A percentile compares a stretch with the other conserved stretches of the same genome.
phyloP scores from a whole-genome alignment of 2,113 vertebrate species.

The Jaculus jaculus region DNA sequence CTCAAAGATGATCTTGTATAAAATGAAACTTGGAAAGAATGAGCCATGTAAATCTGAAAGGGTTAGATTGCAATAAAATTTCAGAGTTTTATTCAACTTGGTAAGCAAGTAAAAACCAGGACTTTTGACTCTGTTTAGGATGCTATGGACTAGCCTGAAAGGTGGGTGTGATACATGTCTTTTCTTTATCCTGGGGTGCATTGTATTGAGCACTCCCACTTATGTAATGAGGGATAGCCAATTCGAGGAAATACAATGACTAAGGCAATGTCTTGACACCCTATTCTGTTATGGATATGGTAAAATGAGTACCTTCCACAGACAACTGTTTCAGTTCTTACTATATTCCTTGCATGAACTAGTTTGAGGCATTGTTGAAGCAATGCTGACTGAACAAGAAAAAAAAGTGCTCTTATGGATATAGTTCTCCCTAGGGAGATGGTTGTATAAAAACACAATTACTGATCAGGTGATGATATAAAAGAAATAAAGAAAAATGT shows the following conservation, averaged over 20 bases:
- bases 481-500: background rate
- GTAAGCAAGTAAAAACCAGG: background rate
- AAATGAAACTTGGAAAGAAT: background rate
- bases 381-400: background rate
- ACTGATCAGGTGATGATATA: background rate
- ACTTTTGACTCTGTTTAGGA: background rate
- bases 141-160: background rate
- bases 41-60: rapidly evolving
- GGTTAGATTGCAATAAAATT: background rate
- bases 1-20: background rate
- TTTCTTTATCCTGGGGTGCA: background rate
- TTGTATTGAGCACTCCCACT: background rate
- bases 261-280: background rate
- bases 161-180: background rate
- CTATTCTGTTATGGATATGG: background rate
- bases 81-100: background rate
- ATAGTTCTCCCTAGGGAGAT: background rate
- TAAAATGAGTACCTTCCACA: background rate
- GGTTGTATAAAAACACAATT: background rate
- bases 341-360: background rate
- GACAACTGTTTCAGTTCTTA: background rate
- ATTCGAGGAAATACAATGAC: background rate
- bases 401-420: background rate
- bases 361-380: background rate
- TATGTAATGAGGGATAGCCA: background rate